Conservation (phyloP, 2,888 invertebrate species). For the Anorthoa munda region DNA sequence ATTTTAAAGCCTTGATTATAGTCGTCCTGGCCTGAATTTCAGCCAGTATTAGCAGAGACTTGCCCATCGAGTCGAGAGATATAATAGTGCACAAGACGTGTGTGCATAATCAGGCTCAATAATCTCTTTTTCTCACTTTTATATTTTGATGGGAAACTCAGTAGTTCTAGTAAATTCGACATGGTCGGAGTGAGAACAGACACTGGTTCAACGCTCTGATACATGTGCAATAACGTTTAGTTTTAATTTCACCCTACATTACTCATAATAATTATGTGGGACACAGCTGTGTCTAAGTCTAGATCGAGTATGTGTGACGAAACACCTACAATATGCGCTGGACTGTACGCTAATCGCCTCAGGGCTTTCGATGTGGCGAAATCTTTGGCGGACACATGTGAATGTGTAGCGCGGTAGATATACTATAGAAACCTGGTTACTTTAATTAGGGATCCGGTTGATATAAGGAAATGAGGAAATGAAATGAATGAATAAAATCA, state of each 20-base stretch:
- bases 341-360: slow-evolving; percentile 48
- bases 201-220: background rate
- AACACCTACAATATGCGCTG: slow-evolving; percentile 37
- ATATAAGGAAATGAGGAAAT: too few species aligned
- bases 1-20: background rate
- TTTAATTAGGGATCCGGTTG: background rate
- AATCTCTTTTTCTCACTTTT: too few species aligned
- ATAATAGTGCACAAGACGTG: too few species aligned
- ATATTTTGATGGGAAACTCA: too few species aligned
- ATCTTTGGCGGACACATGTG: slow-evolving; percentile 19
- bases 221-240: background rate
- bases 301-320: slow-evolving; percentile 41
- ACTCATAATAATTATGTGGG: slow-evolving; percentile 42
- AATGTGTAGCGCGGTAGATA: background rate
- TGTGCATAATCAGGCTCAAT: too few species aligned
- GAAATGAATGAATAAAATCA: too few species aligned
- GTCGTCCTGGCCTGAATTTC: too few species aligned
- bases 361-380: slow-evolving; percentile 41
- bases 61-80: too few species aligned
- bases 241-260: slow-evolving; percentile 25
- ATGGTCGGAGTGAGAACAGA: too few species aligned
- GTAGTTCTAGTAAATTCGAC: too few species aligned
- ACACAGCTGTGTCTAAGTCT: slow-evolving; percentile 52
- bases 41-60: too few species aligned
- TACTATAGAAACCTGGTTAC: background rate